Evolutionary conservation across 2,888 invertebrate species (phyloP), one percentile per base, ranked within the genome.

Genomic region (Aphrophora alni): DNA sequence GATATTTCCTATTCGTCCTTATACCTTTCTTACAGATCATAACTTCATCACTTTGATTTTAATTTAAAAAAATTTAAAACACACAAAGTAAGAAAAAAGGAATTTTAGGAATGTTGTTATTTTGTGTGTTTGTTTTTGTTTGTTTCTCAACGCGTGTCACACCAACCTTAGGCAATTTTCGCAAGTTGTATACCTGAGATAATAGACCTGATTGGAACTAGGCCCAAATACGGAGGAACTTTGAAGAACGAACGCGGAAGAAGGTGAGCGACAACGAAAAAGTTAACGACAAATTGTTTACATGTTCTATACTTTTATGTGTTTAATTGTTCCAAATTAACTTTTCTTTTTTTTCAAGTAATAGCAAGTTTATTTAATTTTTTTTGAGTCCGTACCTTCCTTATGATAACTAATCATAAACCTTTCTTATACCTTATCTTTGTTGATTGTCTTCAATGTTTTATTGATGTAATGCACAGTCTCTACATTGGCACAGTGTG

Each of bases 161-260:
- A 81, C 77, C 77, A 75, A 70, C 88, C 88, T 87, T 90, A 98
- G 98, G 99, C 99, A 93, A 98, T 99, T 95, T 99, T 99, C 96
- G 99, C 99, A 93, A 98, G 98, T 95, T 98, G 98, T 95, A 98
- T 99, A 92, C 99, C 99, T 91, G 99, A 99, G 95, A 99, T 99
- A 92, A 98, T 98, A 93, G 99, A 99, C 94, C 97, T 99, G 94
- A 97, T 99, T 93, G 98, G 99, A 92, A 97, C 97, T 93, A 96
- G 98, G 93, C 98, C 98, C 93, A 98, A 99, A 94, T 99, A 99
- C 93, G 98, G 98, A 92, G 99, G 99, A 92, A 97, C 98, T 91
- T 97, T 98, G 95, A 98, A 99, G 95, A 98, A 98, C 93, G 99
- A 99, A 94, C 96, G 97, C 93, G 98, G 99, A 93, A 96, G 99